A percentile compares a stretch with the other conserved stretches of the same genome.
Evolutionary conservation across 2,113 vertebrate species (phyloP).

Genomic region (Xenotilapia leptura): DNA sequence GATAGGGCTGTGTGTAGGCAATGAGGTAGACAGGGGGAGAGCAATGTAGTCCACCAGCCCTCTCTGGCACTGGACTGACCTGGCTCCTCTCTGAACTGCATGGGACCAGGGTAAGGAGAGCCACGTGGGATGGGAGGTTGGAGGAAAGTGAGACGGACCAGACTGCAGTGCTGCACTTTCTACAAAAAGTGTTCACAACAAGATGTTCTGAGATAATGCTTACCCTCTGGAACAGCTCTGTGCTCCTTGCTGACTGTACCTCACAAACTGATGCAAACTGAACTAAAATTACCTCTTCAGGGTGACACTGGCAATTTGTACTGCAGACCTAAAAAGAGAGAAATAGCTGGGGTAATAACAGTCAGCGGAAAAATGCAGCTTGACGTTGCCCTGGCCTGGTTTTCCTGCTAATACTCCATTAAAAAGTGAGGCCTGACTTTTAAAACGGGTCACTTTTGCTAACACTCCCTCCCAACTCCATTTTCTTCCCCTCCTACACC

Average conservation of each 20-base stretch:
- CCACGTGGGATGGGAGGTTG: slow-evolving; percentile 27
- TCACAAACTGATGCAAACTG: slow-evolving; percentile 59
- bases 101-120: slow-evolving; percentile 5
- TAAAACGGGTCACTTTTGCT: slow-evolving; percentile 69
- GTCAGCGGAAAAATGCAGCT: slow-evolving; percentile 64
- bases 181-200: slow-evolving; percentile 33
- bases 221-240: slow-evolving; percentile 32
- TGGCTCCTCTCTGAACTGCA: slow-evolving; percentile 44
- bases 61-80: slow-evolving; percentile 53
- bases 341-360: slow-evolving; percentile 62
- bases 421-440: slow-evolving; percentile 65
- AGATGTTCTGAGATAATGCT: slow-evolving; percentile 35
- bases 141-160: not conserved
- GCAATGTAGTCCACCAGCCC: slow-evolving; percentile 24
- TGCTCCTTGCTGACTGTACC: slow-evolving; percentile 49
- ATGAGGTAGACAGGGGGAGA: slow-evolving; percentile 43
- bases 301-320: slow-evolving; percentile 70
- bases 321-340: slow-evolving; percentile 59
- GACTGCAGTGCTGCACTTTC: slow-evolving; percentile 4
- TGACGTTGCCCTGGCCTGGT: slow-evolving; percentile 67
- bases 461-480: slow-evolving; percentile 31
- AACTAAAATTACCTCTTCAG: slow-evolving; percentile 66
- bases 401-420: slow-evolving; percentile 61
- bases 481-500: slow-evolving; percentile 1
- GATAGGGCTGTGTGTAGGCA: slow-evolving; percentile 30